Conservation (phyloP, 2,888 invertebrate genomes). For the Myopa tessellatipennis region DNA sequence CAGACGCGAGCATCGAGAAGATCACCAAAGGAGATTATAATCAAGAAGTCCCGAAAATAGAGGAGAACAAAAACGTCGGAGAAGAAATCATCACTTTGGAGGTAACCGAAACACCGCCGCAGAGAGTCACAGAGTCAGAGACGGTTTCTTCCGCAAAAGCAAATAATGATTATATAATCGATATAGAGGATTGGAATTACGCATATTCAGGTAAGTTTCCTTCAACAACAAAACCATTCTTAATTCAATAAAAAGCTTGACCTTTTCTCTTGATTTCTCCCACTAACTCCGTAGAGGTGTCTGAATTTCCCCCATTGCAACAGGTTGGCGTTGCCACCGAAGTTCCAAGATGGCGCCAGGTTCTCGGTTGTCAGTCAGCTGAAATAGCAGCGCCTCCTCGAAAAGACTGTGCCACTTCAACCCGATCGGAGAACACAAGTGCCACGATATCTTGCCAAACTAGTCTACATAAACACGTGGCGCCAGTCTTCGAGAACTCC, state of each 20-base stretch:
- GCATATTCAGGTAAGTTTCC: slow-evolving; percentile 1
- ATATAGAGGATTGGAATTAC: slow-evolving; percentile 13
- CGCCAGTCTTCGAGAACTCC: neutral
- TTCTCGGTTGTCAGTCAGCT: neutral
- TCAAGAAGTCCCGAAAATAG: neutral
- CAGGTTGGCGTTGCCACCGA: neutral
- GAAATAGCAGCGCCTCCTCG: neutral
- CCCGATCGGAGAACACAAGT: neutral
- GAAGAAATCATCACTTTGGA: neutral
- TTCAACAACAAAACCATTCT: neutral
- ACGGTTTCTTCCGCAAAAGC: neutral
- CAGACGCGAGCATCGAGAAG: no score
- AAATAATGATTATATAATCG: slow-evolving; percentile 20
- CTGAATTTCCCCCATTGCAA: neutral
- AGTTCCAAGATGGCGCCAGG: slow-evolving; percentile 30
- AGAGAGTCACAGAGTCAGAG: no score
- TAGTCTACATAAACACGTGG: neutral
- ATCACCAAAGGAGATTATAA: no score
- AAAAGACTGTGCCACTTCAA: slow-evolving; percentile 7
- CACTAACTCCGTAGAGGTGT: neutral
- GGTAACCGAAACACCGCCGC: neutral
- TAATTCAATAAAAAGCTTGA: neutral
- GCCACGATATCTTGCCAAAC: slow-evolving; percentile 25
- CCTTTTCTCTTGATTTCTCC: neutral
- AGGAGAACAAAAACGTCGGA: neutral